These are phyloP conservation scores for Palloptera scutellata DNA, from an alignment of 2,888 invertebrate species.

Conservation along the genomic window DNA sequence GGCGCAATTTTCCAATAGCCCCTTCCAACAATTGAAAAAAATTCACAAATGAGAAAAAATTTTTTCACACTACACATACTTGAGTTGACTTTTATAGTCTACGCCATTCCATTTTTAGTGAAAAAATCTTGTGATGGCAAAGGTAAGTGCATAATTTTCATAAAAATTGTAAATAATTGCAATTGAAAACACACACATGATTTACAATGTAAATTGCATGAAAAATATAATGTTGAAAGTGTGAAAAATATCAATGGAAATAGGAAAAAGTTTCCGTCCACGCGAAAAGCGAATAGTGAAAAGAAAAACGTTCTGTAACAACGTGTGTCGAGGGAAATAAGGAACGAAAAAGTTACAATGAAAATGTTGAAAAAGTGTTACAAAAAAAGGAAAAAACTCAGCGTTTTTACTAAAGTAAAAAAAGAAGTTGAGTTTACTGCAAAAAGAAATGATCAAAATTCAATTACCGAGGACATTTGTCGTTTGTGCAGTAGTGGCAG, in stretches of 20 bases:
- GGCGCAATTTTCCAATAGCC: conserved; percentile 51
- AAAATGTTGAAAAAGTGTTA: conserved; percentile 49
- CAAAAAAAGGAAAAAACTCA: background rate
- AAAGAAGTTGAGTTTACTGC: background rate
- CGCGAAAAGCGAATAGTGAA: conserved; percentile 11
- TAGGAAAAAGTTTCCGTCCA: background rate
- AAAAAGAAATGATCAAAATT: conserved; percentile 13
- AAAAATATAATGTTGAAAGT: conserved; percentile 3
- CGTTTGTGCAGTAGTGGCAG: conserved; percentile 41
- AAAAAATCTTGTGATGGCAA: conserved; percentile 58
- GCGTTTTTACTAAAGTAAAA: background rate
- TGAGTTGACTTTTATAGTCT: conserved; percentile 56
- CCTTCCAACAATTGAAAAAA: conserved; percentile 34
- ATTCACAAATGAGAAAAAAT: conserved; percentile 35
- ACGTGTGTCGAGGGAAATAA: conserved; percentile 32
- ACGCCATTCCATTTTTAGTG: conserved; percentile 56
- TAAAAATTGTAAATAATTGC: conserved; percentile 25
- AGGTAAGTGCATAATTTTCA: conserved; percentile 49
- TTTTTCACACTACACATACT: conserved; percentile 50
- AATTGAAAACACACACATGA: conserved; percentile 12
- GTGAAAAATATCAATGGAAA: background rate
- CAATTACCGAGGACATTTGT: conserved; percentile 34
- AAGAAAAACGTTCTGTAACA: conserved; percentile 18
- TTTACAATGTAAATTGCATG: conserved; percentile 8
- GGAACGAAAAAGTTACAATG: conserved; percentile 40